Evolutionary conservation across 2,113 vertebrate species (phyloP).

Genomic region (Mesitornis unicolor): DNA sequence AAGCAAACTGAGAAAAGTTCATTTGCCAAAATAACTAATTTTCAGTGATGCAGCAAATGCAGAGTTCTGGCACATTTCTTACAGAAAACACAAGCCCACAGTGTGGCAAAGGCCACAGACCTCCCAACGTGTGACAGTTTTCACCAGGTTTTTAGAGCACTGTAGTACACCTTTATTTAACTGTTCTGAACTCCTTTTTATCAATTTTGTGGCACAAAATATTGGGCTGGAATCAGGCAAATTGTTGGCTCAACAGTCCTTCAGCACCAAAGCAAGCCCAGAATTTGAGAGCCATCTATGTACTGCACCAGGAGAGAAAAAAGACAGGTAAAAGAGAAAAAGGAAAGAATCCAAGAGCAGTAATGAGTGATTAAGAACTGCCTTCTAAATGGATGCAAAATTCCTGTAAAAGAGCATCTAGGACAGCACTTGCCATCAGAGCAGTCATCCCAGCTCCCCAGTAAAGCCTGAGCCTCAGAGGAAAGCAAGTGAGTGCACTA

Average conservation of each 20-base stretch:
- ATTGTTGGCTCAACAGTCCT: background rate
- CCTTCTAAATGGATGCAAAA: background rate
- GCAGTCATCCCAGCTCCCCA: background rate
- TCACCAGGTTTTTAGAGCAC: background rate
- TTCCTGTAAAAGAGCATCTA: background rate
- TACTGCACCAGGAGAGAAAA: background rate
- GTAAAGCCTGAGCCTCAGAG: background rate
- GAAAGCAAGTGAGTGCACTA: background rate
- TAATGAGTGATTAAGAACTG: background rate
- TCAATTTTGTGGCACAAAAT: background rate
- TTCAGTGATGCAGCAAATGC: background rate
- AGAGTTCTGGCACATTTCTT: background rate
- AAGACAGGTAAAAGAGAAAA: too few relatives aligned
- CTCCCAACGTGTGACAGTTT: background rate
- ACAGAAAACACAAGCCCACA: background rate
- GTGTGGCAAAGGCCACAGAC: too few relatives aligned
- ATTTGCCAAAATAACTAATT: background rate
- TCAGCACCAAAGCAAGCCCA: background rate
- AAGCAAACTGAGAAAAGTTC: background rate
- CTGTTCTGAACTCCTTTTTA: background rate
- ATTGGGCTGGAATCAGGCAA: background rate
- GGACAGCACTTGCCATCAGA: background rate
- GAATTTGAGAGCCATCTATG: background rate
- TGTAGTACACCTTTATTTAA: background rate
- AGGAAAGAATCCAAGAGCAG: background rate